Base-by-base conservation (phyloP, 2,888 invertebrate genomes). In the Yponomeuta cagnagella region DNA sequence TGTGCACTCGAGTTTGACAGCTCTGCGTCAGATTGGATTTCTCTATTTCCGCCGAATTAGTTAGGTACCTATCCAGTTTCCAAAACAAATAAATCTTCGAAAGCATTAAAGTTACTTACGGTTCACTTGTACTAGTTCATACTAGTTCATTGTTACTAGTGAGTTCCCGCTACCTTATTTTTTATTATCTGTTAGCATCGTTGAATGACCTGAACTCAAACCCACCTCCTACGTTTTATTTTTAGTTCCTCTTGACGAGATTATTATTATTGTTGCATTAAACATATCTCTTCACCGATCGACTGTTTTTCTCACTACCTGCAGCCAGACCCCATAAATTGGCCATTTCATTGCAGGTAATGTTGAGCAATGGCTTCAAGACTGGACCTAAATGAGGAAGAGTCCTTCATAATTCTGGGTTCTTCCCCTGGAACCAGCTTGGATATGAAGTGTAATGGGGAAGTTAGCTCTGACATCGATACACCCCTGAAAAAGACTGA, bases 341-440 rank as follows among this genome's bases (percentile, higher is more conserved):
- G 6, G 30, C 65, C 33, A 31, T 8, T 69, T 31, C 8, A 1
- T 33, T 63, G 37, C 64, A 70, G 64, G 48, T 64, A n/a, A 70
- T 70, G 70, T 23, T 30, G 6, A 65, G 10, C 33, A 43, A 68
- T 68, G 69, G n/a, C 84, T 71, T 73, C 81, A 63, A 81, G 77
- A 70, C 71, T 76, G 30, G 85, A 87, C 70, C 80, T 78, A 68
- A 80, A 77, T 75, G 91, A 90, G 68, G 92, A 92, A 63, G 92
- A 92, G 58, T 92, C 92, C 0, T 92, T 92, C 75, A 91, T 92
- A 63, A 88, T 92, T 72, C 83, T 92, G 23, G 89, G 90, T 4
- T 81, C 88, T 0, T 92, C 92, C 5, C 92, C 92, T 0, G 86
- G 87, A 0, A 78, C 84, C 0, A 91, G 90, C 72, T 73, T 92